phyloP scores from a whole-genome alignment of 2,113 vertebrate species.

The Tachycineta bicolor region DNA sequence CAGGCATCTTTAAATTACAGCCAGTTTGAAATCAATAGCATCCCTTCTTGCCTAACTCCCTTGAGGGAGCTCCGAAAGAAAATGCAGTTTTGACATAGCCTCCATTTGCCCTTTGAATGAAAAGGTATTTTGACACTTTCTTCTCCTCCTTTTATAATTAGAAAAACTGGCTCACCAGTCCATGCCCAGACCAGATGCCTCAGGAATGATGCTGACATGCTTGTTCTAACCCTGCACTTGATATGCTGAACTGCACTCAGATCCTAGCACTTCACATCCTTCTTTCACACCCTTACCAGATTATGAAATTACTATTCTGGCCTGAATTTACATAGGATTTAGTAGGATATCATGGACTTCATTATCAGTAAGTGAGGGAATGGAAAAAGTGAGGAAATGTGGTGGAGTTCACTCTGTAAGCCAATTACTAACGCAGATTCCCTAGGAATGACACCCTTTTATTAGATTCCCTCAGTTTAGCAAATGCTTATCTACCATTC shows the following conservation, averaged over 20 bases:
- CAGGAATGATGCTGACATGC: not conserved
- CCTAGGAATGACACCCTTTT: not conserved
- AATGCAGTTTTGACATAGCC: not conserved
- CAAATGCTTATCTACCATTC: not conserved
- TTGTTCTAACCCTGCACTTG: not conserved
- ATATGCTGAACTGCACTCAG: not conserved
- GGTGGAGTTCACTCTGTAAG: not conserved
- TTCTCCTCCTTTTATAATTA: not conserved
- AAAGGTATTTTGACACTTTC: not conserved
- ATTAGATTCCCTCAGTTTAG: not conserved
- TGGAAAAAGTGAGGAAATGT: constrained; percentile 32
- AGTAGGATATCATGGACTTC: not conserved
- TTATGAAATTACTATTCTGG: not conserved
- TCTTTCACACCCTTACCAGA: not conserved
- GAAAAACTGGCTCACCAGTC: not conserved
- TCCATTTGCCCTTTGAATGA: not conserved
- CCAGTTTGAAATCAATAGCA: not conserved
- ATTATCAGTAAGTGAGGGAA: constrained; percentile 31
- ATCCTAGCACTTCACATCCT: not conserved
- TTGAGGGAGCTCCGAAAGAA: not conserved
- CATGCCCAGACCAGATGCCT: not conserved
- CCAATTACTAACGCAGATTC: not conserved
- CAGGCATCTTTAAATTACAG: not conserved
- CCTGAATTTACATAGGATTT: not conserved
- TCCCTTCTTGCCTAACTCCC: not conserved